phyloP scores from a whole-genome alignment of 1,140 invertebrate species.

The Papilio machaon region DNA sequence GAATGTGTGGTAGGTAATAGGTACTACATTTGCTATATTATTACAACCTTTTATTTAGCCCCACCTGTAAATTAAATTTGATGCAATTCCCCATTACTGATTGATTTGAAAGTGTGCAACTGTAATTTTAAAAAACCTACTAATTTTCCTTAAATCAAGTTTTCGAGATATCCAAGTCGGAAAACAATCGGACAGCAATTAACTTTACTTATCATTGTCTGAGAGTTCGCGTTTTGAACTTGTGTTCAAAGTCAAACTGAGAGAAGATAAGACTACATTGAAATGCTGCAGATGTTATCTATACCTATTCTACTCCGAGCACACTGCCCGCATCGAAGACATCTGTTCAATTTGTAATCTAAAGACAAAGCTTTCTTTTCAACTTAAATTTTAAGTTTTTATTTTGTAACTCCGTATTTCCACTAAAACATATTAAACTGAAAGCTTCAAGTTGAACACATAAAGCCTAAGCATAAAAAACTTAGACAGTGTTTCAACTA shows the following conservation, averaged over 20 bases:
- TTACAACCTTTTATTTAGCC: too few species aligned
- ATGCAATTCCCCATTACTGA: too few species aligned
- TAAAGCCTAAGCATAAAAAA: too few species aligned
- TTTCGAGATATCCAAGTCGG: too few species aligned
- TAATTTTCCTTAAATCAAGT: too few species aligned
- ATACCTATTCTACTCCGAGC: not conserved
- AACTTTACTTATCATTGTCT: not conserved
- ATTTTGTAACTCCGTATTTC: not conserved
- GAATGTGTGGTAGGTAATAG: not conserved
- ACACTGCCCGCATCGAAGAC: not conserved
- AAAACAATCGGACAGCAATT: conserved; percentile 1
- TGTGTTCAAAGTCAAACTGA: not conserved
- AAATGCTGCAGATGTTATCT: not conserved
- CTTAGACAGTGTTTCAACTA: too few species aligned
- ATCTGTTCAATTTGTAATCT: not conserved
- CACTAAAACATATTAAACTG: not conserved
- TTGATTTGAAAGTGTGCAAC: too few species aligned
- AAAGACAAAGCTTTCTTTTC: conserved; percentile 4
- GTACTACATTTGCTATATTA: not conserved
- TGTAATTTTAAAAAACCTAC: too few species aligned
- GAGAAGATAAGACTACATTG: not conserved
- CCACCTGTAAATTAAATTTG: too few species aligned
- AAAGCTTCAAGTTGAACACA: too few species aligned
- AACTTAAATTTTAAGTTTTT: not conserved
- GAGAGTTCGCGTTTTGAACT: not conserved